These are phyloP conservation scores for Aromia moschata DNA, from an alignment of 2,888 invertebrate species.

Conservation along the genomic window DNA sequence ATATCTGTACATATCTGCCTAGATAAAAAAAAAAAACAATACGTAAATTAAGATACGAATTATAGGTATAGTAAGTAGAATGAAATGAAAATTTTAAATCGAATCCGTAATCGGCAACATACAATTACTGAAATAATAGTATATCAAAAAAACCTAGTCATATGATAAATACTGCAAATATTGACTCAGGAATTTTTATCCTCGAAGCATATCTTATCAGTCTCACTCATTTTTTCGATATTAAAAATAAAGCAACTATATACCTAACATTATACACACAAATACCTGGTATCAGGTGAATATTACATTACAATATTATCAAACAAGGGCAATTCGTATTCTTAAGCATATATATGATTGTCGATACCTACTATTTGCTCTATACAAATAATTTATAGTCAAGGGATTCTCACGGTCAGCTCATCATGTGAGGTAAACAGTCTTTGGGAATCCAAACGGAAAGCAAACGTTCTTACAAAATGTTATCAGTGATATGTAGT, in stretches of 20 bases:
- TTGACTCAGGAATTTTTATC: conserved; percentile 26
- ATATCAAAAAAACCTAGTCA: conserved; percentile 11
- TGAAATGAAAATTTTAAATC: background rate
- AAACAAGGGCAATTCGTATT: background rate
- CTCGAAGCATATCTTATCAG: conserved; percentile 23
- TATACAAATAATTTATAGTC: background rate
- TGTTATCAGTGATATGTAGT: too few relatives aligned
- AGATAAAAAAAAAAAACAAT: too few relatives aligned
- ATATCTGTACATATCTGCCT: too few relatives aligned
- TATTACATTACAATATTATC: too few relatives aligned
- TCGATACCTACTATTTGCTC: background rate
- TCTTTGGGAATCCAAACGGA: too few relatives aligned
- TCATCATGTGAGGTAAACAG: too few relatives aligned
- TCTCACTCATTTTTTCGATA: conserved; percentile 23
- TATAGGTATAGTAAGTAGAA: too few relatives aligned
- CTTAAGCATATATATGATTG: conserved; percentile 6
- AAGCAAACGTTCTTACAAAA: too few relatives aligned
- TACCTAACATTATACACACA: conserved; percentile 3
- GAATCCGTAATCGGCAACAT: background rate
- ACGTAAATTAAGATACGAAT: too few relatives aligned
- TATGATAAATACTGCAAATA: conserved; percentile 26
- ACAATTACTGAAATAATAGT: conserved; percentile 8
- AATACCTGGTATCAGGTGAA: conserved; percentile 24
- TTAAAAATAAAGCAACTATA: conserved; percentile 20
- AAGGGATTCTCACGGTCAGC: background rate